These are phyloP conservation scores for Tupaia tana DNA, from an alignment of 2,113 vertebrate genomes.

Conservation along the genomic window DNA sequence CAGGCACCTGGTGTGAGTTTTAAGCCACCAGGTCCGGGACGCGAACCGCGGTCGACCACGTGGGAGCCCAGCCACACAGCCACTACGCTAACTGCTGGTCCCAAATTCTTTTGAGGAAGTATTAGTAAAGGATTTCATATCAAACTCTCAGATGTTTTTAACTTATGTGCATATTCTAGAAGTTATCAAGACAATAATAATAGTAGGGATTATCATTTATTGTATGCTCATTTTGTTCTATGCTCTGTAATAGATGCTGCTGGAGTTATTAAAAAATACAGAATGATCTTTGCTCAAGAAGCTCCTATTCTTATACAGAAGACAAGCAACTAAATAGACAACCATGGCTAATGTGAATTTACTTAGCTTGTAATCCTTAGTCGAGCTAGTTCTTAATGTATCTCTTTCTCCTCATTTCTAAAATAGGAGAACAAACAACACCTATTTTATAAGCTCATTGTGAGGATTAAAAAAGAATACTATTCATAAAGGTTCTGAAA, in stretches of 20 bases:
- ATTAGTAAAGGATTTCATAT: neutral
- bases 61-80: no score
- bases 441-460: neutral
- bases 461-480: neutral
- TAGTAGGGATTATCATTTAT: neutral
- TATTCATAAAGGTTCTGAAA: neutral
- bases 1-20: no score
- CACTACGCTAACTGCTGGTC: no score
- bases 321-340: neutral
- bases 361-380: neutral
- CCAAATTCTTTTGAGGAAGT: neutral
- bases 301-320: neutral
- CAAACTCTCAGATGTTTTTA: neutral
- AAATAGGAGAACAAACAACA: neutral
- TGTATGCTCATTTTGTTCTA: neutral
- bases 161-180: neutral
- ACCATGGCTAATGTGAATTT: neutral
- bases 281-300: neutral
- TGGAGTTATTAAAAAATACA: neutral
- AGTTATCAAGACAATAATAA: neutral
- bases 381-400: neutral
- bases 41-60: no score
- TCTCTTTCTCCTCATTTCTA: neutral
- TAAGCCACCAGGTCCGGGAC: no score
- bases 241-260: neutral